A percentile compares a stretch with the other conserved stretches of the same genome.
Evolutionary conservation across 2,113 vertebrate genomes (phyloP).

Genomic region (Pachycephala philippinensis): DNA sequence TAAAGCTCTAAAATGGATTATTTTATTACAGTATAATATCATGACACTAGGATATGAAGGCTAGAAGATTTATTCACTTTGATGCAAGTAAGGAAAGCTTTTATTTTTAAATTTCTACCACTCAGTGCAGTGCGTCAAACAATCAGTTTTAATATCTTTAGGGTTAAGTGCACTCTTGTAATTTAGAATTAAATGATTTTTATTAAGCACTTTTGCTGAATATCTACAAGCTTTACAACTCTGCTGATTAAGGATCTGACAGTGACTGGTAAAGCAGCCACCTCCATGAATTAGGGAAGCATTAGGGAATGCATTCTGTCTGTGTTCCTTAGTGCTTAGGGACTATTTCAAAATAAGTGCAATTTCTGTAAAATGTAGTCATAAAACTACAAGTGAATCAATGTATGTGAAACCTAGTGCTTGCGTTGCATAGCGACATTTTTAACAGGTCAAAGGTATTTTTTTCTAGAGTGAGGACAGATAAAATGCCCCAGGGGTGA

Average conservation of each 20-base stretch:
- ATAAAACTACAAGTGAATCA: not conserved
- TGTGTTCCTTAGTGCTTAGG: conserved; percentile 23
- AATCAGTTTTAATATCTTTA: conserved; percentile 83
- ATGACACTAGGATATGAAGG: conserved; percentile 62
- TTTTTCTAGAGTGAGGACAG: not conserved
- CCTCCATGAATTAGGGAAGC: conserved; percentile 67
- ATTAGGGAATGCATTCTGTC: conserved; percentile 70
- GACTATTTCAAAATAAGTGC: conserved; percentile 62
- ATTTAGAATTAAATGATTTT: conserved; percentile 80
- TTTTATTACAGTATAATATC: conserved; percentile 72
- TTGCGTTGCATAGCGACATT: not conserved
- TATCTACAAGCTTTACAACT: conserved; percentile 74
- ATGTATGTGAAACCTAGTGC: not conserved
- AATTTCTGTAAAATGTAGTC: conserved; percentile 32
- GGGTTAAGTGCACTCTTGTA: conserved; percentile 81
- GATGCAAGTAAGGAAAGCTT: conserved; percentile 74
- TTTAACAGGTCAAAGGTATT: not conserved
- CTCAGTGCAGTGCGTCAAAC: conserved; percentile 74
- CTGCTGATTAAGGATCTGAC: conserved; percentile 78
- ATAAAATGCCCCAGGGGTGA: not conserved
- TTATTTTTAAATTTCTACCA: conserved; percentile 77
- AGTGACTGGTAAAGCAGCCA: conserved; percentile 71
- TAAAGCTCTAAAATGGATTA: conserved; percentile 72
- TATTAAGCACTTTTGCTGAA: conserved; percentile 81
- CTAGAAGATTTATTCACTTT: conserved; percentile 63